These are phyloP conservation scores for Pimephales promelas DNA, from an alignment of 2,113 vertebrate genomes.

Conservation along the genomic window DNA sequence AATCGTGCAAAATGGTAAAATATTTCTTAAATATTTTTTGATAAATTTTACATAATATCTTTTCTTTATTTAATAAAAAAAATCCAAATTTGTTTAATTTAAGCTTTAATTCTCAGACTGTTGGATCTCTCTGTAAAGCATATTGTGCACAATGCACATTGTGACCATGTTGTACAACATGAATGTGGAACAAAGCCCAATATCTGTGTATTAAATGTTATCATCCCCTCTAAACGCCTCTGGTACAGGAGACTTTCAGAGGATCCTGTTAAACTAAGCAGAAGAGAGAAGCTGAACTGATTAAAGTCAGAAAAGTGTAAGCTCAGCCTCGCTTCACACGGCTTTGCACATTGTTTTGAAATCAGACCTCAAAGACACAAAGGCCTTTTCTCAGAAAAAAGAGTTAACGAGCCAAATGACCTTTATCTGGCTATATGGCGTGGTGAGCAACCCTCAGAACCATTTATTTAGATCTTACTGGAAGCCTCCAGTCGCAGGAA, in stretches of 20 bases:
- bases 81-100: no score
- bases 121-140: background rate
- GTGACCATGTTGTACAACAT: conserved; percentile 24
- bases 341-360: conserved; percentile 29
- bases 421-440: conserved; percentile 35
- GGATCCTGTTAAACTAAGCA: conserved; percentile 62
- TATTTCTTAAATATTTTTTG: no score
- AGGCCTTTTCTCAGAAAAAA: conserved; percentile 13
- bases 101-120: background rate
- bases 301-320: conserved; percentile 30
- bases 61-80: no score
- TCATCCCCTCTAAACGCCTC: conserved; percentile 65
- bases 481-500: background rate
- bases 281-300: conserved; percentile 39
- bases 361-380: conserved; percentile 33
- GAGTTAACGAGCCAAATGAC: conserved; percentile 37
- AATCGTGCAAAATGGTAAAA: no score
- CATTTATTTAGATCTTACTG: conserved; percentile 35
- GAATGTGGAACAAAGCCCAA: conserved; percentile 49
- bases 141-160: conserved; percentile 51
- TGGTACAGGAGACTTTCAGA: conserved; percentile 65
- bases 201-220: conserved; percentile 62
- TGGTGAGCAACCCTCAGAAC: background rate
- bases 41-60: no score
- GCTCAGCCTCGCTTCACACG: background rate